Evolutionary conservation across 2,888 invertebrate species (phyloP).

Genomic region (Parapristionchus giblindavisi): DNA sequence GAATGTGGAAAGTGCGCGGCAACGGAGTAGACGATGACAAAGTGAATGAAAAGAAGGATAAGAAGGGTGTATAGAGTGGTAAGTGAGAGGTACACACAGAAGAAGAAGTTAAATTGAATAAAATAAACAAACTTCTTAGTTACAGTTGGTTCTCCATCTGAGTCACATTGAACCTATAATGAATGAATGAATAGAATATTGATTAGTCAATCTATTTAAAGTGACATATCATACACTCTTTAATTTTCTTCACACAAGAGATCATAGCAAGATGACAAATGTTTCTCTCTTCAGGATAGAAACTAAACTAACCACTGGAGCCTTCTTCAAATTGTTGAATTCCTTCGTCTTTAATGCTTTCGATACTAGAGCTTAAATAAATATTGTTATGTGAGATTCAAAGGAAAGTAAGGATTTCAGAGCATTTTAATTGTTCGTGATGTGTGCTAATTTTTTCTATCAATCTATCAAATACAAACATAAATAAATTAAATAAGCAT

Average conservation of each 20-base stretch:
- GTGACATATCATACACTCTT: background rate
- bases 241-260: background rate
- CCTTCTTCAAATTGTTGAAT: conserved; percentile 12
- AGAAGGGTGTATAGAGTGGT: background rate
- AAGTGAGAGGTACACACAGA: background rate
- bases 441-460: background rate
- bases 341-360: conserved; percentile 23
- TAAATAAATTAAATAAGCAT: background rate
- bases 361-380: conserved; percentile 24
- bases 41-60: background rate
- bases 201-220: background rate
- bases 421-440: background rate
- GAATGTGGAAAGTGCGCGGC: background rate
- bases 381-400: background rate
- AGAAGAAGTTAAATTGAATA: background rate
- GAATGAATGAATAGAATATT: no score
- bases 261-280: background rate
- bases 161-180: conserved; percentile 11
- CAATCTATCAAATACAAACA: background rate
- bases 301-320: background rate
- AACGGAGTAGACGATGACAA: background rate
- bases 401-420: background rate
- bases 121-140: conserved; percentile 6
- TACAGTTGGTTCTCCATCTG: conserved; percentile 16
- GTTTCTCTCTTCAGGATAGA: background rate